Evolutionary conservation across 1,140 invertebrate species (phyloP), one percentile per base, ranked within the genome.

Genomic region (Drosophila sturtevanti): DNA sequence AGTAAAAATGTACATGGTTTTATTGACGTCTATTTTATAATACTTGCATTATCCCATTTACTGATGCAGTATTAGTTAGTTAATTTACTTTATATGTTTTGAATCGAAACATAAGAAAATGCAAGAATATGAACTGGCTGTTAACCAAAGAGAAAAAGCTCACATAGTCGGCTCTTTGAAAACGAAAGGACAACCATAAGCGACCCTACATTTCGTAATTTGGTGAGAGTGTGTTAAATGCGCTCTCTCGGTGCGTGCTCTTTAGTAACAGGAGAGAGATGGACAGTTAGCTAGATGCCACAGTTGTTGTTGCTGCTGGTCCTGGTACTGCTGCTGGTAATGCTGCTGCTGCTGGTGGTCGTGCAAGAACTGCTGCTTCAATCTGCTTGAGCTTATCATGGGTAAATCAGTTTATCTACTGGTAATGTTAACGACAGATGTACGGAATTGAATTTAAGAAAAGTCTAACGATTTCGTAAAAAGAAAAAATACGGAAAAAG

Each of bases 321-420:
- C 27, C 58, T 66, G 51, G 34, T 69, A 51, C 51, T 75, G 59
- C 56, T 66, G 63, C 66, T 79, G 62, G 63, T 76, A 72, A 63
- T 77, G 68, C 37, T 77, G 63, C 68, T 81, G 58, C 65, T 77
- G 67, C 63, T 72, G 65, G 52, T 79, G 60, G 35, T 68, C 35
- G 71, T 86, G 79, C 82, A 87, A 87, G 82, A 87, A 87, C 68
- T 89, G 72, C 41, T 48, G 41, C 41, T 44, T 12, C 34, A 31
- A 35, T 81, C 66, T 66, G 65, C 35, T 73, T 82, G 58, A 58
- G 76, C 72, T 87, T 87, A 87, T 87, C 79, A 89, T 84, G 60
- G 63, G 75, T 60, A 77, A 80, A 84, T 87, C 84, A 89, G 84
- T 87, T 81, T 89, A 79, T 81, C 72, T 72, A 63, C 70, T 67